A percentile compares a stretch with the other conserved stretches of the same genome.
phyloP scores from a whole-genome alignment of 2,888 invertebrate species.

The Drymonia ruficornis region DNA sequence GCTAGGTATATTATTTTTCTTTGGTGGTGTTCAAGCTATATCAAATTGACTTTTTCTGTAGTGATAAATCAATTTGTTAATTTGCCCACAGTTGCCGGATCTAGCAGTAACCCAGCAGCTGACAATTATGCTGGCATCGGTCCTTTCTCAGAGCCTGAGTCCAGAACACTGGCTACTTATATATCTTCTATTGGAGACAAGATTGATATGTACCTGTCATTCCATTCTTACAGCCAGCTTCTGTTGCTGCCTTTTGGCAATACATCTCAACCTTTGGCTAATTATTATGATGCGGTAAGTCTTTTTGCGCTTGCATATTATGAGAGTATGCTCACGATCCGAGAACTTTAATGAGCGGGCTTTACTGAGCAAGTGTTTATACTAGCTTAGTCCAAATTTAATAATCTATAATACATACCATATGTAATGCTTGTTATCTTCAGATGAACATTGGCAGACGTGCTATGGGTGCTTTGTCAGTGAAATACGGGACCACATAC shows the following conservation, averaged over 20 bases:
- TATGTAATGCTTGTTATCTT: constrained; percentile 18
- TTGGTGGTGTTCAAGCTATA: too few relatives aligned
- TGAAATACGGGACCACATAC: constrained; percentile 72
- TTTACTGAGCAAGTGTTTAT: too few relatives aligned
- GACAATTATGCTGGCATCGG: constrained; percentile 79
- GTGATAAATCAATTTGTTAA: neutral
- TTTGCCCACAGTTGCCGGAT: constrained; percentile 56
- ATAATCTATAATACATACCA: neutral
- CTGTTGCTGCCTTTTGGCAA: constrained; percentile 86
- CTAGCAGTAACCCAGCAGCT: constrained; percentile 64
- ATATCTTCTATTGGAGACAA: constrained; percentile 48
- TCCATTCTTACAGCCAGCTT: constrained; percentile 90
- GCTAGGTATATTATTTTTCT: too few relatives aligned
- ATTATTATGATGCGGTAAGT: constrained; percentile 60
- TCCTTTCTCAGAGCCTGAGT: constrained; percentile 85
- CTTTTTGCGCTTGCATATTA: neutral
- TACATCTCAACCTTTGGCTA: constrained; percentile 49
- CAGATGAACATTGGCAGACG: constrained; percentile 69
- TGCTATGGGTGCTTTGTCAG: constrained; percentile 69
- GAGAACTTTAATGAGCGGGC: too few relatives aligned
- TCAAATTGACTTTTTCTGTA: constrained; percentile 16
- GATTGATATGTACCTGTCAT: constrained; percentile 76
- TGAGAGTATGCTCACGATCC: too few relatives aligned
- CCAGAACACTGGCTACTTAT: constrained; percentile 53
- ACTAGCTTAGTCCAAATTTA: too few relatives aligned